These are phyloP conservation scores for Amphilophus citrinellus DNA, from an alignment of 2,113 vertebrate genomes.

Conservation along the genomic window DNA sequence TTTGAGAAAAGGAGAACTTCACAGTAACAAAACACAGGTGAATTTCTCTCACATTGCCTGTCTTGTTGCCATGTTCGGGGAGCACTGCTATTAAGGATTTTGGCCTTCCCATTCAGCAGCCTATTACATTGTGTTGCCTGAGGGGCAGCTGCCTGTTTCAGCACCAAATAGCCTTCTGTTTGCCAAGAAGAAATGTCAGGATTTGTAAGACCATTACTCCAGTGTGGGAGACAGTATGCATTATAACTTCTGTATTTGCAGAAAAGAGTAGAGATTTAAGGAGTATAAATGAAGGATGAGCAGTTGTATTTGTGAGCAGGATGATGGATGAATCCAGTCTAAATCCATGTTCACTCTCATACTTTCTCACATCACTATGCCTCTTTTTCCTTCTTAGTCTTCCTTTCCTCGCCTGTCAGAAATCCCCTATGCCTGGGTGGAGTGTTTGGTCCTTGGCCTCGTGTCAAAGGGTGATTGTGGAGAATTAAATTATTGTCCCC, in stretches of 20 bases:
- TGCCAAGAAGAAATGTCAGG: constrained; percentile 46
- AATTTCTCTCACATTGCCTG: constrained; percentile 33
- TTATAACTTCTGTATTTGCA: constrained; percentile 38
- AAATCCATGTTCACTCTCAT: neutral
- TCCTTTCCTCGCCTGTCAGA: neutral
- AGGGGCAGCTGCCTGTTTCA: constrained; percentile 61
- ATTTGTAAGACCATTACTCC: constrained; percentile 30
- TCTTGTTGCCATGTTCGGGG: constrained; percentile 32
- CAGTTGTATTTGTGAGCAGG: neutral
- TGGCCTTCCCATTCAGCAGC: constrained; percentile 46
- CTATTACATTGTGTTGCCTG: constrained; percentile 62
- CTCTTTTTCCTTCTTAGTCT: neutral
- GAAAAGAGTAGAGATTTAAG: constrained; percentile 17
- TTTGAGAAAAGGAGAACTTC: neutral
- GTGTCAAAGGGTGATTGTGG: constrained; percentile 10
- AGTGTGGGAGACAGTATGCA: constrained; percentile 2
- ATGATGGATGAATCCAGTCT: neutral
- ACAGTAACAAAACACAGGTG: constrained; percentile 8
- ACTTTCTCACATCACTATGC: neutral
- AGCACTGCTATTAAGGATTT: constrained; percentile 45
- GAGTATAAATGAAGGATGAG: constrained; percentile 29
- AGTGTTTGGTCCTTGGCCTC: constrained; percentile 41
- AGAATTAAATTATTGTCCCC: constrained; percentile 36
- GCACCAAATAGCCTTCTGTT: constrained; percentile 63
- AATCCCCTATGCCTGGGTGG: neutral